A percentile compares a stretch with the other conserved stretches of the same genome.
Conservation (phyloP, 2,888 invertebrate genomes). For the Oligia strigilis region DNA sequence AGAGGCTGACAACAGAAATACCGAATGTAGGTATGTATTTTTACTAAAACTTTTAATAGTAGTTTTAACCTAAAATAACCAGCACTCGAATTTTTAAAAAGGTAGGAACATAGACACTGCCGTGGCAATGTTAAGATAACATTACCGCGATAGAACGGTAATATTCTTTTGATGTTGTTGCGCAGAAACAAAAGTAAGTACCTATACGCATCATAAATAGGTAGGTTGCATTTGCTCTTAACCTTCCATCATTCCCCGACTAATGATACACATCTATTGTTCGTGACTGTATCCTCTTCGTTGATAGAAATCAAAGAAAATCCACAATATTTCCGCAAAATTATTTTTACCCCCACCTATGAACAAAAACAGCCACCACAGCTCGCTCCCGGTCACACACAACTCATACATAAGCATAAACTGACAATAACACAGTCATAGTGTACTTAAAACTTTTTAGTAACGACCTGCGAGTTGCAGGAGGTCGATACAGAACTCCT, state of each 20-base stretch:
- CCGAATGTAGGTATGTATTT: too few species aligned
- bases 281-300: background rate
- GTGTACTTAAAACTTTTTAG: constrained; percentile 62
- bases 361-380: background rate
- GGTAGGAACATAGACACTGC: too few species aligned
- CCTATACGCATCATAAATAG: background rate
- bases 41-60: background rate
- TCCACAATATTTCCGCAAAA: background rate
- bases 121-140: too few species aligned
- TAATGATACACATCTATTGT: background rate
- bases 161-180: background rate
- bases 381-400: constrained; percentile 4
- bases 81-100: too few species aligned
- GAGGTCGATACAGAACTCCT: constrained; percentile 46
- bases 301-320: background rate
- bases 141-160: background rate
- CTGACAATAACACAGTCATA: constrained; percentile 64
- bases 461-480: constrained; percentile 57
- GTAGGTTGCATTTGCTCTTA: background rate
- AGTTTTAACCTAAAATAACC: background rate
- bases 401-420: constrained; percentile 36
- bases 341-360: background rate
- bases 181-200: background rate
- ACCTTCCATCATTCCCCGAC: background rate
- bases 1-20: background rate